These are phyloP conservation scores for Ceramica pisi DNA, from an alignment of 2,888 invertebrate genomes.

Conservation along the genomic window DNA sequence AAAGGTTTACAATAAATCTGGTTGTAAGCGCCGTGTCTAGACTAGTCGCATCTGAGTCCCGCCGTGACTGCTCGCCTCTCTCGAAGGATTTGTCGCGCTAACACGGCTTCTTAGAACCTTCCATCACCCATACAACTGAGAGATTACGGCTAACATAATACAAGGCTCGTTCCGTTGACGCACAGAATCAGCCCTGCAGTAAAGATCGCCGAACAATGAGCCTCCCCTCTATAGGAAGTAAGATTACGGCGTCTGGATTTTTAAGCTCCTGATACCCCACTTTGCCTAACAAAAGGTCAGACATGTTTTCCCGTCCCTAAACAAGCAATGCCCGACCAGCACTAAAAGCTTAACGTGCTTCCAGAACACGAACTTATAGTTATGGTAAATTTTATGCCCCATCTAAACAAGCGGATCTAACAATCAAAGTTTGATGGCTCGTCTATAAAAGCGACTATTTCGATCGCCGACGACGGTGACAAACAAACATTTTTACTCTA, in stretches of 20 bases:
- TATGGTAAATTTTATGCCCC: slow-evolving; percentile 47
- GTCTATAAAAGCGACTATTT: slow-evolving; percentile 53
- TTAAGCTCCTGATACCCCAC: slow-evolving; percentile 38
- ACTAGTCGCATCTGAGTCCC: slow-evolving; percentile 75
- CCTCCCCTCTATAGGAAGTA: slow-evolving; percentile 34
- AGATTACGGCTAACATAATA: slow-evolving; percentile 53
- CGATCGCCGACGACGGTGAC: slow-evolving; percentile 27
- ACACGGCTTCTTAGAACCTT: slow-evolving; percentile 71
- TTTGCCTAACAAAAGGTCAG: slow-evolving; percentile 43
- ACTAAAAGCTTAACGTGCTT: slow-evolving; percentile 52
- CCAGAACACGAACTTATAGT: slow-evolving; percentile 40
- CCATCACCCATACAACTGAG: slow-evolving; percentile 35
- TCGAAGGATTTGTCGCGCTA: slow-evolving; percentile 76
- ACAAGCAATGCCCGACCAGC: slow-evolving; percentile 41
- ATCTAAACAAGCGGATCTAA: slow-evolving; percentile 32
- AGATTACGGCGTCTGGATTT: slow-evolving; percentile 41
- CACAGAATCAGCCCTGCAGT: slow-evolving; percentile 24
- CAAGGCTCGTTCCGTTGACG: slow-evolving; percentile 28
- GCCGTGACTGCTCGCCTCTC: slow-evolving; percentile 61
- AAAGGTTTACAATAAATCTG: slow-evolving; percentile 62
- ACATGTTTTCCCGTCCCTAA: slow-evolving; percentile 41
- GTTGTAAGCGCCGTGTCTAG: slow-evolving; percentile 73
- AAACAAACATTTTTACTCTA: slow-evolving; percentile 61
- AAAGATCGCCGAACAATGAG: slow-evolving; percentile 53
- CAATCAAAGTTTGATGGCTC: slow-evolving; percentile 55